Conservation (phyloP, 2,797 vertebrate species). For the Hapalemur alaotrensis region DNA sequence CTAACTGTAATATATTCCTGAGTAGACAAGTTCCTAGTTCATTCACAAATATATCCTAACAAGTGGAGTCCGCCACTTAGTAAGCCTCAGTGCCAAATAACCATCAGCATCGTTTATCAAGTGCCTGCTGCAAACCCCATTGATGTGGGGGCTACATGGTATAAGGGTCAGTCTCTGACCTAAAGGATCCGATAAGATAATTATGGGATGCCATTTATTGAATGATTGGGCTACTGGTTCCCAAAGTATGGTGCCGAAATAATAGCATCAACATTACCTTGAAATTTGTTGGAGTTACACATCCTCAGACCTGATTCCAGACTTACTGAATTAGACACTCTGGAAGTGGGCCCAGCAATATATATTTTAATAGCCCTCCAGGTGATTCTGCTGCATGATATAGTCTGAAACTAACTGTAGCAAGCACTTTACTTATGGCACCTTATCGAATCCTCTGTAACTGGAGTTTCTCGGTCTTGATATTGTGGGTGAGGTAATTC, state of each 20-base stretch:
- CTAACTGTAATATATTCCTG: background rate
- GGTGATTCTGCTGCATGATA: accelerated
- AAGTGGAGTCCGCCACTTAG: background rate
- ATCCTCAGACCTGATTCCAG: background rate
- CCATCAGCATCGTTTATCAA: background rate
- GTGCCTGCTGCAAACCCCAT: background rate
- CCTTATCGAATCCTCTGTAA: background rate
- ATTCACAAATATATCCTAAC: background rate
- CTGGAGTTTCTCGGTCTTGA: background rate
- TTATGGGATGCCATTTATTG: background rate
- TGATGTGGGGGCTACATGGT: background rate
- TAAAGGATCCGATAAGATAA: background rate
- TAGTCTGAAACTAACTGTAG: background rate
- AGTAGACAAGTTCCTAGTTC: background rate
- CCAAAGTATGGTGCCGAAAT: background rate
- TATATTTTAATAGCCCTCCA: background rate
- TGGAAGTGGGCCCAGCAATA: background rate
- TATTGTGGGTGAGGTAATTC: background rate
- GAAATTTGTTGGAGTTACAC: background rate
- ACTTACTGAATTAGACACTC: background rate
- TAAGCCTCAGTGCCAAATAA: background rate
- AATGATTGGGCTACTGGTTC: background rate
- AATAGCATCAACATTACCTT: background rate
- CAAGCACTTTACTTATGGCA: background rate
- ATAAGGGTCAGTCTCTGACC: background rate